phyloP scores from a whole-genome alignment of 2,797 vertebrate species.

The Gouania willdenowi region DNA sequence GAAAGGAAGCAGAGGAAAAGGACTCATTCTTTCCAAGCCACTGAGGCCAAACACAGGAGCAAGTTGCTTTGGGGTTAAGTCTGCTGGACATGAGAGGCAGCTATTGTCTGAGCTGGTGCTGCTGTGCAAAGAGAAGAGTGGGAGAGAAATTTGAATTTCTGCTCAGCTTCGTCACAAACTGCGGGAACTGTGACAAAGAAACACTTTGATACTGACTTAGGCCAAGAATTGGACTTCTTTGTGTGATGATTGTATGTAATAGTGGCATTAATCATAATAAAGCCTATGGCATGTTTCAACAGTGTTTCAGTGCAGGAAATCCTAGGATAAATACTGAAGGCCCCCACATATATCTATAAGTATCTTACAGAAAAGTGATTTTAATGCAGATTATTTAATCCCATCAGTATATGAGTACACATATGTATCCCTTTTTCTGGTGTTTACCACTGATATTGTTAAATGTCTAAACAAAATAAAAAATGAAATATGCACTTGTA shows the following conservation, averaged over 20 bases:
- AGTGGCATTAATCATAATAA: constrained; percentile 57
- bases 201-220: constrained; percentile 54
- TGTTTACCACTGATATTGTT: no score
- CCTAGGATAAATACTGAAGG: not conserved
- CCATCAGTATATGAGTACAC: no score
- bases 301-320: constrained; percentile 12
- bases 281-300: constrained; percentile 50
- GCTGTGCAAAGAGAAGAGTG: constrained; percentile 53
- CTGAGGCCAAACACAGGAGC: constrained; percentile 43
- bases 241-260: constrained; percentile 67
- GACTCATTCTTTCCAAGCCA: constrained; percentile 63
- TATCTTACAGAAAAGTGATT: no score
- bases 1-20: constrained; percentile 56
- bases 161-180: constrained; percentile 65
- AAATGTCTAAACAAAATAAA: no score
- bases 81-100: constrained; percentile 53
- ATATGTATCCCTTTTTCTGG: no score
- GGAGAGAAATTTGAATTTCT: constrained; percentile 72
- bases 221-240: constrained; percentile 47
- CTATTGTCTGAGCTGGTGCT: constrained; percentile 57
- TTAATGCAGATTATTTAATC: no score
- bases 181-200: constrained; percentile 54
- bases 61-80: constrained; percentile 59
- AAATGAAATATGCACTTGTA: no score
- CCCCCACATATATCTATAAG: no score